Percentiles rank a stretch among this genome's conserved stretches.
Evolutionary conservation across 2,888 invertebrate genomes (phyloP).

Genomic region (Belgica antarctica): DNA sequence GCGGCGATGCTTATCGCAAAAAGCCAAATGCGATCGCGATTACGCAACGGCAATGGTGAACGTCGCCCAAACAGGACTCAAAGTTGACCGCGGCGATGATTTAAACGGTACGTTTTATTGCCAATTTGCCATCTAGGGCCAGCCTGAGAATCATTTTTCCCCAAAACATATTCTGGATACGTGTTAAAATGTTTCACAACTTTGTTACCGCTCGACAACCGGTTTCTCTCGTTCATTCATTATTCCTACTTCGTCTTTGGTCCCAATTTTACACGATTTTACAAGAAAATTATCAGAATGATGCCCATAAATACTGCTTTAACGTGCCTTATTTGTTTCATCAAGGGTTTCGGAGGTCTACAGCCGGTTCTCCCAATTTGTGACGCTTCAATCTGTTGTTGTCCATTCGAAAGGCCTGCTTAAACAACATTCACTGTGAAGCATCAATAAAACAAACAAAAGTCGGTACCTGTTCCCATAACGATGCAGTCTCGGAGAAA

Average conservation of each 20-base stretch:
- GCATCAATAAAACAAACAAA: background rate
- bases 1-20: slow-evolving; percentile 79
- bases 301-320: background rate
- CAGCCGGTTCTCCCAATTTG: background rate
- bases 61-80: slow-evolving; percentile 79
- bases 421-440: background rate
- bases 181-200: slow-evolving; percentile 25
- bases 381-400: background rate
- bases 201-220: slow-evolving; percentile 19
- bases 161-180: background rate
- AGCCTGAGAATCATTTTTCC: slow-evolving; percentile 6
- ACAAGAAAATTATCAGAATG: slow-evolving; percentile 26
- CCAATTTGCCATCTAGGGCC: no score
- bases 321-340: slow-evolving; percentile 17
- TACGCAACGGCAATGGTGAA: slow-evolving; percentile 80
- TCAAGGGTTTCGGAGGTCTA: background rate
- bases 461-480: slow-evolving; percentile 8
- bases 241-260: slow-evolving; percentile 4
- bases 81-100: slow-evolving; percentile 65
- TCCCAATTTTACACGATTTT: slow-evolving; percentile 23
- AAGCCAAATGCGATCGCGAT: slow-evolving; percentile 89
- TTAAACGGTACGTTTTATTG: slow-evolving; percentile 52
- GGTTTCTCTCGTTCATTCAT: slow-evolving; percentile 3
- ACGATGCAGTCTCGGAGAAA: slow-evolving; percentile 3
- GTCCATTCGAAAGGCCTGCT: background rate